Percentiles rank a stretch among this genome's conserved stretches.
Evolutionary conservation across 2,113 vertebrate species (phyloP).

Genomic region (Kobus ellipsiprymnus): DNA sequence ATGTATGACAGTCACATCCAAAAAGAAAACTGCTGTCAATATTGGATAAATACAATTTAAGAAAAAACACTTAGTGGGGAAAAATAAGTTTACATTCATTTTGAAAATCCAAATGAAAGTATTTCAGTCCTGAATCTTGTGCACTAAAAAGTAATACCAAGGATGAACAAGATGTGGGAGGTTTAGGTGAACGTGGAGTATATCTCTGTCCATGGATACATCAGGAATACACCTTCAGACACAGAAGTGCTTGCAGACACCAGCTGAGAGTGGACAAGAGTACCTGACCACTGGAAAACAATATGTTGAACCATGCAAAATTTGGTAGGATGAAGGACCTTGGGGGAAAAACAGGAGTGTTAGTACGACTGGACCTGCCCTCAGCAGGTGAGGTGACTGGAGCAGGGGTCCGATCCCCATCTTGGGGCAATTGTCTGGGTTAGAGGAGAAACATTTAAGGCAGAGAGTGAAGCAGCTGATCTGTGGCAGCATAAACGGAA

Average conservation of each 20-base stretch:
- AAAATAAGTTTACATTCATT: conserved; percentile 12
- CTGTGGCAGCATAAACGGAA: background rate
- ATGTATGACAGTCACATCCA: background rate
- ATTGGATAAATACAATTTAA: background rate
- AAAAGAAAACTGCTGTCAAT: background rate
- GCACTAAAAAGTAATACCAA: background rate
- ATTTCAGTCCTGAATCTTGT: background rate
- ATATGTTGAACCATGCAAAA: background rate
- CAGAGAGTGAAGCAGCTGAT: background rate
- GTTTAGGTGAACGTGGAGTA: background rate
- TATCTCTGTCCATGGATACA: background rate
- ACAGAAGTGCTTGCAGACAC: background rate
- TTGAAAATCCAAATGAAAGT: background rate
- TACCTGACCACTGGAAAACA: background rate
- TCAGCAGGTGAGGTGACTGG: background rate
- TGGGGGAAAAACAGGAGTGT: background rate
- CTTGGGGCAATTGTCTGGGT: background rate
- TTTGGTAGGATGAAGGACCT: background rate
- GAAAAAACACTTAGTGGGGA: background rate
- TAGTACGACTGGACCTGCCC: background rate
- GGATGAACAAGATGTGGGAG: background rate
- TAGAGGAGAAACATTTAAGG: background rate
- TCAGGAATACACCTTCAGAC: background rate
- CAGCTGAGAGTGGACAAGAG: background rate
- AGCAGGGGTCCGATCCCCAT: background rate